A percentile compares a stretch with the other conserved stretches of the same genome.
These are phyloP conservation scores for Caenorhabditis inopinata DNA, from an alignment of 1,140 invertebrate species.

Conservation along the genomic window DNA sequence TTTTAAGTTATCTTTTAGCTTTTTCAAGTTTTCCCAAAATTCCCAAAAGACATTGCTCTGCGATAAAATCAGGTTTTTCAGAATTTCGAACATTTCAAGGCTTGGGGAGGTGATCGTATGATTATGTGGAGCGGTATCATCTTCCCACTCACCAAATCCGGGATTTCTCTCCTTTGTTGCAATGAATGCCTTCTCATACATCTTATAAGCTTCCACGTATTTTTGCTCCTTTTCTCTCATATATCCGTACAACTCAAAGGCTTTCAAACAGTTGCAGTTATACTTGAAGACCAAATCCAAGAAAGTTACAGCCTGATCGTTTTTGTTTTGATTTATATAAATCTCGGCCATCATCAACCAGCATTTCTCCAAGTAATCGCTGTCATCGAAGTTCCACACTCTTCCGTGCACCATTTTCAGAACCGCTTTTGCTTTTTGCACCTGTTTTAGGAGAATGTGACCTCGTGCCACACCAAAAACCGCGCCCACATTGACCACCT, in stretches of 20 bases:
- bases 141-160: slow-evolving; percentile 73
- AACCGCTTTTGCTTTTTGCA: slow-evolving; percentile 84
- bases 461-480: slow-evolving; percentile 84
- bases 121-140: no score
- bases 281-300: slow-evolving; percentile 69
- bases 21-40: no score
- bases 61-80: no score
- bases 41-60: no score
- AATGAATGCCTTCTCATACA: slow-evolving; percentile 84
- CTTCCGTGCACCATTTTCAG: slow-evolving; percentile 84
- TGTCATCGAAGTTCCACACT: slow-evolving; percentile 87
- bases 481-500: slow-evolving; percentile 75
- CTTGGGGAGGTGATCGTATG: no score
- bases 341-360: slow-evolving; percentile 89
- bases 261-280: slow-evolving; percentile 77
- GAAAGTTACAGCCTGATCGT: slow-evolving; percentile 81
- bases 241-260: slow-evolving; percentile 83
- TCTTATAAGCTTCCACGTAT: slow-evolving; percentile 80
- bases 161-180: slow-evolving; percentile 79
- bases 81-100: no score
- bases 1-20: no score
- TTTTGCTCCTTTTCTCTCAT: slow-evolving; percentile 89
- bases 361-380: slow-evolving; percentile 88
- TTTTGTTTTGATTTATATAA: slow-evolving; percentile 79
- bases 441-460: slow-evolving; percentile 82